phyloP scores from a whole-genome alignment of 2,113 vertebrate genomes.

The Cariama cristata region DNA sequence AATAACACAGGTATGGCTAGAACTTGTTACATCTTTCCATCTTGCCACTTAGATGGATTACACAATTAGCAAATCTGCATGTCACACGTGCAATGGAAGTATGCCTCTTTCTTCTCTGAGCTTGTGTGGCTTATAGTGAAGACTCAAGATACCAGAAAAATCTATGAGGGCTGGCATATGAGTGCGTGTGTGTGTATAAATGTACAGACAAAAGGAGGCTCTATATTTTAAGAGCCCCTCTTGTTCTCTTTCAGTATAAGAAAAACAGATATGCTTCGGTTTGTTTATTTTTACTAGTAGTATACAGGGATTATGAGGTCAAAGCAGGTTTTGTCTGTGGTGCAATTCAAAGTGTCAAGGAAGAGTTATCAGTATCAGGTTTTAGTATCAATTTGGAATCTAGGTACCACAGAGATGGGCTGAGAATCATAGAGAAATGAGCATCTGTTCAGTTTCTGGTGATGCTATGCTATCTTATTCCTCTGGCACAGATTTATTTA shows the following conservation, averaged over 20 bases:
- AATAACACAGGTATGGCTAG: not conserved
- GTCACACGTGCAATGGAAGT: not conserved
- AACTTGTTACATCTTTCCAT: not conserved
- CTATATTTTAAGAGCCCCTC: not conserved
- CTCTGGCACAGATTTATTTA: constrained; percentile 47
- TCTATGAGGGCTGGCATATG: not conserved
- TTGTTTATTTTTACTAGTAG: not conserved
- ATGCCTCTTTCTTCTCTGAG: not conserved
- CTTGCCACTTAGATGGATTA: not conserved
- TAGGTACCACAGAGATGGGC: not conserved
- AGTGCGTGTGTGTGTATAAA: not conserved
- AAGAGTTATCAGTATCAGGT: not conserved
- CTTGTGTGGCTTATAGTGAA: not conserved
- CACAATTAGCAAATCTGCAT: not conserved
- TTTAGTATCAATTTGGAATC: constrained; percentile 1
- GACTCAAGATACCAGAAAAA: not conserved
- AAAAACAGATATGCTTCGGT: not conserved
- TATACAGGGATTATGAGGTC: not conserved
- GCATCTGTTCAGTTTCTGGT: constrained; percentile 42
- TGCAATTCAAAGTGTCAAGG: not conserved
- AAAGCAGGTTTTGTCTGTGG: not conserved
- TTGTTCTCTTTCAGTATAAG: not conserved
- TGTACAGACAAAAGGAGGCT: not conserved
- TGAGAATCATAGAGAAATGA: constrained; percentile 31
- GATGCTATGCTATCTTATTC: constrained; percentile 22